These are phyloP conservation scores for Arge pagana DNA, from an alignment of 2,888 invertebrate species.

Conservation along the genomic window DNA sequence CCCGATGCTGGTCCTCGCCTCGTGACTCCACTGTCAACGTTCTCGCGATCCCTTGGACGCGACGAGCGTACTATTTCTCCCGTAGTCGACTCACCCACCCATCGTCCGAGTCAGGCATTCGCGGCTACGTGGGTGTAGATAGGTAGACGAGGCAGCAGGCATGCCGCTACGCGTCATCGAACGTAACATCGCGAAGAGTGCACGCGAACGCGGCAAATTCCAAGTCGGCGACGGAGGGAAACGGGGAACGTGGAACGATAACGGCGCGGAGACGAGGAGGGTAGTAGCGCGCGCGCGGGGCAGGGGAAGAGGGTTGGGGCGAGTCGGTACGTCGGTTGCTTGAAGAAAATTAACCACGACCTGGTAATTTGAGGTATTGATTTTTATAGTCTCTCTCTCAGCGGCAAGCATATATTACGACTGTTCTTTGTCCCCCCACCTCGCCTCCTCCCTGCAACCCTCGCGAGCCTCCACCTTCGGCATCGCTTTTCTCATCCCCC, in stretches of 20 bases:
- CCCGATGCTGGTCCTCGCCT: no score
- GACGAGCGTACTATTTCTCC: no score
- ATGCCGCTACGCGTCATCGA: no score
- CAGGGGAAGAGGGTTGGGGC: constrained; percentile 25
- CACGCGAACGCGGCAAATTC: constrained; percentile 39
- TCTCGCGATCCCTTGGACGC: no score
- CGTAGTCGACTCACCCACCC: no score
- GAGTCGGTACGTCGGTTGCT: constrained; percentile 42
- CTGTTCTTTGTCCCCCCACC: constrained; percentile 43
- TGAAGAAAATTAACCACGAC: constrained; percentile 58
- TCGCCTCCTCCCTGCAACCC: constrained; percentile 30
- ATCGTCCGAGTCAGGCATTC: no score
- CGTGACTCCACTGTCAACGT: no score
- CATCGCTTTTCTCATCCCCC: constrained; percentile 26
- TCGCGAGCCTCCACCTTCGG: constrained; percentile 22
- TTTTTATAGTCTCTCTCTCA: constrained; percentile 58
- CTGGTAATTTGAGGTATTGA: constrained; percentile 59
- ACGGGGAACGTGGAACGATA: constrained; percentile 23
- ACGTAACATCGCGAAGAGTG: no score
- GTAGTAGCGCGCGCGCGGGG: constrained; percentile 27
- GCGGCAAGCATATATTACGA: constrained; percentile 57
- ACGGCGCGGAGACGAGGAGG: constrained; percentile 23
- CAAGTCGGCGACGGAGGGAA: constrained; percentile 11
- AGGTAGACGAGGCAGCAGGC: no score
- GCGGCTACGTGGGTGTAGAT: no score